Conservation (phyloP, 1,140 invertebrate species). For the Drosophila insularis region DNA sequence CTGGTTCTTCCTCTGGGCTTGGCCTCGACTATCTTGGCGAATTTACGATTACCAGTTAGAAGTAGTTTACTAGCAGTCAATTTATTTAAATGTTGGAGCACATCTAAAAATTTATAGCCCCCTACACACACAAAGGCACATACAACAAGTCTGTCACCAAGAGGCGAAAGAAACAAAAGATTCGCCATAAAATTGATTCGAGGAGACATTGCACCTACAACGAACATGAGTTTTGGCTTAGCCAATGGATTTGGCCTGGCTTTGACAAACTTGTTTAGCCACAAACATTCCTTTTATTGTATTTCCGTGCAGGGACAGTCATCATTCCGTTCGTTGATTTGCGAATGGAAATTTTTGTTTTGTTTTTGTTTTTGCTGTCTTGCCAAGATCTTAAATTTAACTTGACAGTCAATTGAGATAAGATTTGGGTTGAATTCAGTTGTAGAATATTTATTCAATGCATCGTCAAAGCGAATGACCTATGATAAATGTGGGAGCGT, state of each 20-base stretch:
- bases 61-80: background rate
- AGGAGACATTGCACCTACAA: slow-evolving; percentile 9
- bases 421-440: background rate
- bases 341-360: background rate
- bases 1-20: background rate
- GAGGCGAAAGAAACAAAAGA: slow-evolving; percentile 10
- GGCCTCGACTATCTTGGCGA: slow-evolving; percentile 7
- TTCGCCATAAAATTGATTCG: slow-evolving; percentile 15
- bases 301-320: slow-evolving; percentile 8
- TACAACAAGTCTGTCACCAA: slow-evolving; percentile 8
- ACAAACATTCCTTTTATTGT: slow-evolving; percentile 12
- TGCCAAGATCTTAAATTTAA: background rate
- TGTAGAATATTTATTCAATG: background rate
- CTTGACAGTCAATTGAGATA: slow-evolving; percentile 1
- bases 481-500: background rate
- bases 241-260: background rate
- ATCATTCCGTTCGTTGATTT: background rate
- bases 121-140: background rate
- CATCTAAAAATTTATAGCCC: slow-evolving; percentile 12
- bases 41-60: slow-evolving; percentile 16
- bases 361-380: background rate
- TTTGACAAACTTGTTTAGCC: slow-evolving; percentile 14
- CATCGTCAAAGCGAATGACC: background rate
- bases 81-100: slow-evolving; percentile 10
- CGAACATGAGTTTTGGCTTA: slow-evolving; percentile 5